Percentiles rank a stretch among this genome's conserved stretches.
Conservation (phyloP, 2,888 invertebrate genomes). For the Dasypolia templi region DNA sequence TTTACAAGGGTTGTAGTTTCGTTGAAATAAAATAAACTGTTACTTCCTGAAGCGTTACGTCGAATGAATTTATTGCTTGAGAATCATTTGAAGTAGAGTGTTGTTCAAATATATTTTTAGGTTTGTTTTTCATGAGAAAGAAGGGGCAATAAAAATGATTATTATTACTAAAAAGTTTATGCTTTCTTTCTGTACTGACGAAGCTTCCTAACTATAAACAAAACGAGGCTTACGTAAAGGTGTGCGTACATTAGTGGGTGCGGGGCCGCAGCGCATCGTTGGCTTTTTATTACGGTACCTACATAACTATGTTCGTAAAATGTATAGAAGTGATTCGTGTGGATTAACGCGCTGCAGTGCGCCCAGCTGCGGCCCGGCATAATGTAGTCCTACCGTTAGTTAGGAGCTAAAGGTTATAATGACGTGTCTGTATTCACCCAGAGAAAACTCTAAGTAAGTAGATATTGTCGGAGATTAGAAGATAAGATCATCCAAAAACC, state of each 20-base stretch:
- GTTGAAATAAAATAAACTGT: constrained; percentile 19
- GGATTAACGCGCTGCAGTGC: constrained; percentile 50
- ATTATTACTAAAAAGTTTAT: constrained; percentile 44
- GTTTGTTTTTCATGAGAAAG: constrained; percentile 12
- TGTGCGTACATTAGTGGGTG: constrained; percentile 43
- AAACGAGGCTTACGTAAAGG: constrained; percentile 45
- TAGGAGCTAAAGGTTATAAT: constrained; percentile 22
- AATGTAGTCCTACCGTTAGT: constrained; percentile 20
- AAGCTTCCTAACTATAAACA: constrained; percentile 34
- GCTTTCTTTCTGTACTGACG: constrained; percentile 31
- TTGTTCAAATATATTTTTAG: constrained; percentile 21
- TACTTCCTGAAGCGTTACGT: constrained; percentile 2
- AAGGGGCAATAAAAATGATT: constrained; percentile 27
- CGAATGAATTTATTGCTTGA: constrained; percentile 3
- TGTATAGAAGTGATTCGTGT: constrained; percentile 45
- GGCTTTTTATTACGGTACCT: constrained; percentile 43
- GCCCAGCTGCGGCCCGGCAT: constrained; percentile 37
- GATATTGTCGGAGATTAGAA: constrained; percentile 24
- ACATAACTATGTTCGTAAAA: constrained; percentile 36
- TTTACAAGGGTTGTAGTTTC: constrained; percentile 39
- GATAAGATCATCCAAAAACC: constrained; percentile 13
- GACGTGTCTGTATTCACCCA: constrained; percentile 16
- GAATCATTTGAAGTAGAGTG: constrained; percentile 24
- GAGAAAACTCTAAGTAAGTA: constrained; percentile 25
- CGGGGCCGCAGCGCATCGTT: constrained; percentile 37